Base-by-base conservation (phyloP, 2,113 vertebrate genomes). In the Caloenas nicobarica region DNA sequence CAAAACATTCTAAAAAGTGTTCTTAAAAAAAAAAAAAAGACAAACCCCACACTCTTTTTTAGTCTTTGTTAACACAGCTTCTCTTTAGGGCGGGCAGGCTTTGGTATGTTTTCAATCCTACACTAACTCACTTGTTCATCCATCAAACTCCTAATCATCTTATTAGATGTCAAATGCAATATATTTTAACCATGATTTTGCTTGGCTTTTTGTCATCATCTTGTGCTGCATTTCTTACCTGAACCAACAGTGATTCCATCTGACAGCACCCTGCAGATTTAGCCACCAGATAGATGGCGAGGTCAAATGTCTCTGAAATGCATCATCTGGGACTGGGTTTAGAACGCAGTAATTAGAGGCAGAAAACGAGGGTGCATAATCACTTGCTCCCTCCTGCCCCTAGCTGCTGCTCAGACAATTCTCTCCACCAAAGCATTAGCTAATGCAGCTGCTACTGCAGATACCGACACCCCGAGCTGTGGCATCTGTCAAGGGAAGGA, bases 321-420 rank as follows among this genome's bases (percentile, higher is more conserved):
- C 66, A 91, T 95, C 77, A 72, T 34, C 93, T 97, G 91, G 88
- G 89, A 88, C 54, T 3, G 15, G 60, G 76, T 91, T 95, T 93
- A 77, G 92, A 93, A 81, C 26, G n/a, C 2, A 5, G 87, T 96
- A 95, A 97, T 98, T 93, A 95, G 95, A 96, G 71, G 82, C 93
- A 91, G 92, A 96, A 98, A 96, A 97, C 2, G 10, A 90, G 77
- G 89, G 90, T 86, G 81, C 97, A 86, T 95, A 96, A 96, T 97
- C 97, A 86, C 74, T 89, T 36, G 29, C 85, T 95, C 60, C 44
- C 48, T 95, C 74, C 68, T 97, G 94, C 76, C 79, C 82, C 92
- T 91, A 92, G 95, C 91, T 96, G 88, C 81, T 96, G 51, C 96
- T 96, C 89, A 97, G 80, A 80, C 85, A 97, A 94, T 92, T 94